Percentiles rank a stretch among this genome's conserved stretches.
Conservation (phyloP, 2,888 invertebrate species). For the Galeopsomyia nigrocyanea region DNA sequence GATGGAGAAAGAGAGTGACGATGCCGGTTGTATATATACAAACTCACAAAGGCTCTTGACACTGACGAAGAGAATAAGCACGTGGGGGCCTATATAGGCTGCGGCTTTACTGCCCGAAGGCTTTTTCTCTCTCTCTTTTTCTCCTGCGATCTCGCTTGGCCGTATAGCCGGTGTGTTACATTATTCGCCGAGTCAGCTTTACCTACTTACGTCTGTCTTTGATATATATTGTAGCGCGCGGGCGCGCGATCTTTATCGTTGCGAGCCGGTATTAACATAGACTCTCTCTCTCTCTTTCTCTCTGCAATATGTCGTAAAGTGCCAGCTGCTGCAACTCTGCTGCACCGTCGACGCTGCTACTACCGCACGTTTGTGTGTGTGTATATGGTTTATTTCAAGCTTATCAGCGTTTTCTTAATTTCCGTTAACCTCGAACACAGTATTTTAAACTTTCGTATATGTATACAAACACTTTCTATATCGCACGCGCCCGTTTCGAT, state of each 20-base stretch:
- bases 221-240: background rate
- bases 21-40: background rate
- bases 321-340: too few species aligned
- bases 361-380: too few species aligned
- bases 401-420: too few species aligned
- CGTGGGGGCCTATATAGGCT: too few species aligned
- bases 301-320: too few species aligned
- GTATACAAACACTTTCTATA: too few species aligned
- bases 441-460: too few species aligned
- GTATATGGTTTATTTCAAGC: too few species aligned
- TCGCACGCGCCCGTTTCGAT: too few species aligned
- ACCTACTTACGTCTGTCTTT: background rate
- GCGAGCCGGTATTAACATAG: background rate
- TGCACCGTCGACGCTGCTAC: too few species aligned
- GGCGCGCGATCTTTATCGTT: background rate
- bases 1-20: background rate
- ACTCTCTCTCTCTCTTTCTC: too few species aligned
- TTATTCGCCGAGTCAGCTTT: background rate
- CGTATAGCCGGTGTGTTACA: background rate
- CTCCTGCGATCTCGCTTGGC: background rate
- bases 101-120: background rate
- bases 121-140: conserved; percentile 22
- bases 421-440: too few species aligned
- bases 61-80: conserved; percentile 2
- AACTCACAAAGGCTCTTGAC: conserved; percentile 17